phyloP scores from a whole-genome alignment of 2,113 vertebrate genomes.

The Ophthalmolycus amberensis region DNA sequence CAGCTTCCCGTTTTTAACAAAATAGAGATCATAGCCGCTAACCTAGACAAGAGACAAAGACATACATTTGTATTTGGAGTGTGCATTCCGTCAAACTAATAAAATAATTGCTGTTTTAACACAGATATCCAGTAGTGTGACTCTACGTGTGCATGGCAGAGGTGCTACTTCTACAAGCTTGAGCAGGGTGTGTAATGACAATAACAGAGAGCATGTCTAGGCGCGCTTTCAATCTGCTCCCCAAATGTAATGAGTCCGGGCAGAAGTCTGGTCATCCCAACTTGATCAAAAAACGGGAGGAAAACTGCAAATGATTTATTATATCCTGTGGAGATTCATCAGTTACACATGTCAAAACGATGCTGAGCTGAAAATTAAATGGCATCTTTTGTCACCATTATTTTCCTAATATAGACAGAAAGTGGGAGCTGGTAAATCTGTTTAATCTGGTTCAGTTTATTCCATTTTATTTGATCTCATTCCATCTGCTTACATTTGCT shows the following conservation, averaged over 20 bases:
- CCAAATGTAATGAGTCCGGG: conserved; percentile 69
- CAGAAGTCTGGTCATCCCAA: conserved; percentile 66
- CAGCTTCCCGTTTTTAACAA: conserved; percentile 7
- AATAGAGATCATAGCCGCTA: background rate
- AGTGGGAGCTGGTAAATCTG: conserved; percentile 36
- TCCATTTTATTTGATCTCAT: conserved; percentile 31
- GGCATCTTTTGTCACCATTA: conserved; percentile 64
- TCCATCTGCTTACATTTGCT: conserved; percentile 22
- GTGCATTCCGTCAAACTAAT: conserved; percentile 30
- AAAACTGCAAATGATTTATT: conserved; percentile 81
- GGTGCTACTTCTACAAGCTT: conserved; percentile 79
- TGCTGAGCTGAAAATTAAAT: conserved; percentile 81
- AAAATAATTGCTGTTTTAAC: conserved; percentile 36
- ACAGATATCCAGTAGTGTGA: conserved; percentile 24
- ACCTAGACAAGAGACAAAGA: conserved; percentile 8
- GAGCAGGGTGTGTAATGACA: conserved; percentile 61
- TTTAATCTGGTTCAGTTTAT: conserved; percentile 26
- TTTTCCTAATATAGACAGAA: conserved; percentile 62
- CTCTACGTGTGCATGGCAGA: conserved; percentile 43
- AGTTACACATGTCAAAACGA: conserved; percentile 76
- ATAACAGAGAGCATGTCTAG: conserved; percentile 70
- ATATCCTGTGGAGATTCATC: conserved; percentile 79
- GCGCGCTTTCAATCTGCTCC: conserved; percentile 76
- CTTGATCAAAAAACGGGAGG: conserved; percentile 70
- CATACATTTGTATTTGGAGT: conserved; percentile 10